Evolutionary conservation across 1,140 invertebrate species (phyloP), one percentile per base, ranked within the genome.

Genomic region (Hetaerina americana): DNA sequence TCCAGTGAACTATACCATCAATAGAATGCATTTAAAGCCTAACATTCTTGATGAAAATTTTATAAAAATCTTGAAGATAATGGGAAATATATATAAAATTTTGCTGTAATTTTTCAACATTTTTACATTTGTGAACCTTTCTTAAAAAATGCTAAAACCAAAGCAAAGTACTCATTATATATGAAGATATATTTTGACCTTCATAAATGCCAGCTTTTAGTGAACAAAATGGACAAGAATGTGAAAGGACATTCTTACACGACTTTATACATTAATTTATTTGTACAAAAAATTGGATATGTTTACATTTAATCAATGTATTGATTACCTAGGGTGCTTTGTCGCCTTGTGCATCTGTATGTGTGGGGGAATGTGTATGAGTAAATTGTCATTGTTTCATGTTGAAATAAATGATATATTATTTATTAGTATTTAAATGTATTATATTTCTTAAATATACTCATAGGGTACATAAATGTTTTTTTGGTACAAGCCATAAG

Each of bases 221-320:
- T 18, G 40, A 57, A 57, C 2, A 57, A 57, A n/a, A 12, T 57
- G 40, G 22, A 57, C 40, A 57, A 57, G 22, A 12, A 57, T 57
- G 15, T 57, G 40, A 57, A 57, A 2, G n/a, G n/a, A n/a, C n/a
- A n/a, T n/a, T n/a, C n/a, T n/a, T n/a, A n/a, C n/a, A n/a, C n/a
- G n/a, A n/a, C 15, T 57, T 57, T 57, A 57, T 57, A 57, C 22
- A 57, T 57, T 57, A 57, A 57, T 57, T 57, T 57, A 57, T 57
- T 57, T 57, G 40, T 57, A 57, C 40, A 57, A 57, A 57, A 57
- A 57, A 18, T 57, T n/a, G 40, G 40, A 57, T 57, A 57, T 57
- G 40, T 57, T n/a, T 57, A 57, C 40, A 57, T 57, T 57, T 57
- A 57, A 57, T 57, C 40, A 57, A 57, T 57, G 40, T 57, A 57